These are phyloP conservation scores for Dinocampus coccinellae DNA, from an alignment of 2,888 invertebrate species.

Conservation along the genomic window DNA sequence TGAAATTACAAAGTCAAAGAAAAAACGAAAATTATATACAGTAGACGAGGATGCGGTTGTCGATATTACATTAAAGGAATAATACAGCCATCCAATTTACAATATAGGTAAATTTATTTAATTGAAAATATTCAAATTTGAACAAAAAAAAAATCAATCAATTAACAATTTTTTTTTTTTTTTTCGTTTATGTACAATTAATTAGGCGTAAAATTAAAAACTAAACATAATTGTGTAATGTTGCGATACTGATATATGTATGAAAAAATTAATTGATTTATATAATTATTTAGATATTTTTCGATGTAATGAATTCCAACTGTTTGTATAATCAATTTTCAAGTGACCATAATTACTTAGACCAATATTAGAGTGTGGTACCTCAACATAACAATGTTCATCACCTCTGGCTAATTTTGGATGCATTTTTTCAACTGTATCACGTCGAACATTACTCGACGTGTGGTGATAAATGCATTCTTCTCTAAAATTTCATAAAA, in stretches of 20 bases:
- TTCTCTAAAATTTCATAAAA: conserved; percentile 30
- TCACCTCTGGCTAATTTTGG: conserved; percentile 33
- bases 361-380: conserved; percentile 76
- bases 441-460: conserved; percentile 48
- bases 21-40: conserved; percentile 35
- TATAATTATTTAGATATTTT: conserved; percentile 75
- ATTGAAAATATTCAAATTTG: too few species aligned
- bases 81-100: not conserved
- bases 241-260: not conserved
- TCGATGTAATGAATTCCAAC: conserved; percentile 85
- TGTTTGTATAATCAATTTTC: conserved; percentile 86
- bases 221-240: too few species aligned
- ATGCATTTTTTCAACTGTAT: conserved; percentile 45
- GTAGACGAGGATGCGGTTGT: conserved; percentile 25
- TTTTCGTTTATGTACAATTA: conserved; percentile 8
- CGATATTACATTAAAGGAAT: conserved; percentile 1
- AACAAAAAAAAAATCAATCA: too few species aligned
- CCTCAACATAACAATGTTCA: conserved; percentile 49
- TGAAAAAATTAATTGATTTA: conserved; percentile 50
- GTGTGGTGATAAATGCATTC: conserved; percentile 55
- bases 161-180: too few species aligned
- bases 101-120: not conserved
- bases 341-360: conserved; percentile 83
- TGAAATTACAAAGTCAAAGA: not conserved
- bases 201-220: not conserved